These are phyloP conservation scores for Caiman crocodilus DNA, from an alignment of 2,797 vertebrate genomes.

Conservation along the genomic window DNA sequence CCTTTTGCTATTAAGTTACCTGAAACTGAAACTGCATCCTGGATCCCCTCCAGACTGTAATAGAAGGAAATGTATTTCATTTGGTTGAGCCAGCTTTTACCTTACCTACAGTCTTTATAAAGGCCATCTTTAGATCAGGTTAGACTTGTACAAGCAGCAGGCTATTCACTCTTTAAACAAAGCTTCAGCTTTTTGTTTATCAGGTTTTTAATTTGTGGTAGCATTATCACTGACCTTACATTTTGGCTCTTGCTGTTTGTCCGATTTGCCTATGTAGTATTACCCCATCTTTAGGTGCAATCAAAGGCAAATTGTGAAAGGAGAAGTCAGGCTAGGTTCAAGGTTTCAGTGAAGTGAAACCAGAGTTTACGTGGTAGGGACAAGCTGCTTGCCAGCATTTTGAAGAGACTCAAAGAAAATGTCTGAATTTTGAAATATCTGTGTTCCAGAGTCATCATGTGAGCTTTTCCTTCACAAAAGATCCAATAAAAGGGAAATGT, in stretches of 20 bases:
- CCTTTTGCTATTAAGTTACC: conserved; percentile 57
- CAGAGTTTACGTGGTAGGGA: background rate
- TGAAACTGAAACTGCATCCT: conserved; percentile 41
- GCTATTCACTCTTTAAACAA: background rate
- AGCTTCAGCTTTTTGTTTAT: background rate
- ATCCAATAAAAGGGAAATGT: background rate
- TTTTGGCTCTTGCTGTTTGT: background rate
- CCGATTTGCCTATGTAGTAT: background rate
- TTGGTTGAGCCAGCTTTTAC: background rate
- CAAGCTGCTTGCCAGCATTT: background rate
- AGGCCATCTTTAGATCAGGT: background rate
- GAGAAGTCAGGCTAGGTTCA: background rate
- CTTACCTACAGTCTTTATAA: conserved; percentile 25
- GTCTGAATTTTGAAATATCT: background rate
- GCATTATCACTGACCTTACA: background rate
- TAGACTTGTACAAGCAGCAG: background rate
- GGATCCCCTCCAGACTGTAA: conserved; percentile 64
- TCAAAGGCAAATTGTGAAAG: background rate
- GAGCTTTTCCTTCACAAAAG: background rate
- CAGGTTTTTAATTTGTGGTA: background rate
- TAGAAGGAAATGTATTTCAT: conserved; percentile 65
- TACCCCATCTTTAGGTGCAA: background rate
- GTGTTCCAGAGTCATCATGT: fast-evolving
- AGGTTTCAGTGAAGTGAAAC: fast-evolving
- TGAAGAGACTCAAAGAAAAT: fast-evolving